phyloP scores from a whole-genome alignment of 1,140 invertebrate species.

The Triops longicaudatus region DNA sequence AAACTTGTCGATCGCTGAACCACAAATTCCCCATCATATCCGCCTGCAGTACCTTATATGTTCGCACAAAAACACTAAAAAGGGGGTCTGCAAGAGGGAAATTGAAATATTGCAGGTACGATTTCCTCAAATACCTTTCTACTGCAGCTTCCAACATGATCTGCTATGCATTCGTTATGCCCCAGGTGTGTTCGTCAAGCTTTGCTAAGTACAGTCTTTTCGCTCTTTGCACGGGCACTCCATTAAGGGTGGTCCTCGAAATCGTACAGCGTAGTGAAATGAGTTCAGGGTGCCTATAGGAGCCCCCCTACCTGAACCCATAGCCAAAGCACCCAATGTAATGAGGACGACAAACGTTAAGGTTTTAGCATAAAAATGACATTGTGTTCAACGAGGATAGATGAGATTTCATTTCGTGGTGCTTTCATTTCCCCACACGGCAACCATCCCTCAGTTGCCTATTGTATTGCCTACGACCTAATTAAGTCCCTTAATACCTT shows the following conservation, averaged over 20 bases:
- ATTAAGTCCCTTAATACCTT: too few species aligned
- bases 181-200: slow-evolving; percentile 4
- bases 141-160: neutral
- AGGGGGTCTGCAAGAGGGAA: neutral
- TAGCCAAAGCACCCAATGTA: neutral
- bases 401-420: neutral
- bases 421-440: neutral
- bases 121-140: neutral
- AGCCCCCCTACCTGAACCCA: neutral
- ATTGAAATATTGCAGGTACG: neutral
- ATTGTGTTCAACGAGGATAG: neutral
- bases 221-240: neutral
- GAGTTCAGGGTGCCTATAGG: neutral
- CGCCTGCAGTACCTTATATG: neutral
- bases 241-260: neutral
- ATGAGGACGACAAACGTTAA: neutral
- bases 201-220: slow-evolving; percentile 6
- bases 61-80: neutral
- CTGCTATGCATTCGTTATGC: slow-evolving; percentile 6
- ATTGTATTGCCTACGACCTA: neutral
- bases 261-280: neutral
- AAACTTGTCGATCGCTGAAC: neutral
- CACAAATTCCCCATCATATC: neutral
- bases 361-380: neutral
- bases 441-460: neutral